Evolutionary conservation across 2,113 vertebrate genomes (phyloP).

Genomic region (Tricholaema leucomelas): DNA sequence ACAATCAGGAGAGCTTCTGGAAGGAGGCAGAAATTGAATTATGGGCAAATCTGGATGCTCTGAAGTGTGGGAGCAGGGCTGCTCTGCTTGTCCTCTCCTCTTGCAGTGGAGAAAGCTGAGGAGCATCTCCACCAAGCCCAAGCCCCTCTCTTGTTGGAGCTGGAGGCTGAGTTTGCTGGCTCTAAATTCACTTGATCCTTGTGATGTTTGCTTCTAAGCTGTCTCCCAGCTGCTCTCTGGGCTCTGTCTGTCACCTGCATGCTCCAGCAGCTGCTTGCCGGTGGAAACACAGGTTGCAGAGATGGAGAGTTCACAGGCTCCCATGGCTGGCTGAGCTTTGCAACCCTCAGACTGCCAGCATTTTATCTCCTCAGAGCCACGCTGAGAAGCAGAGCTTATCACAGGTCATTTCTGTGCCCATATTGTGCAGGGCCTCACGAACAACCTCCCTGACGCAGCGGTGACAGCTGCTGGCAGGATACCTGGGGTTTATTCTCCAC

Average conservation of each 20-base stretch:
- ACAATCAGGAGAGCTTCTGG: background rate
- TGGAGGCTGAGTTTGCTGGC: background rate
- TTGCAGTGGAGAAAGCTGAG: background rate
- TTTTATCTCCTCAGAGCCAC: fast-evolving
- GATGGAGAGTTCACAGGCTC: fast-evolving
- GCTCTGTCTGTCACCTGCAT: background rate
- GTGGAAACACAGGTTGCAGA: background rate
- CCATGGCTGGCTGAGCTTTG: background rate
- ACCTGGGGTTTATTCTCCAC: slow-evolving; percentile 22
- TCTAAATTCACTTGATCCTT: background rate
- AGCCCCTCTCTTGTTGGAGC: background rate
- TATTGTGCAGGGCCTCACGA: background rate
- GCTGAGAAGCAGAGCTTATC: background rate
- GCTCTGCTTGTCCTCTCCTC: fast-evolving
- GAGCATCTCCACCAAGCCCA: background rate
- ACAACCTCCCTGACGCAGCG: background rate
- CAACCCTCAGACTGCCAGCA: background rate
- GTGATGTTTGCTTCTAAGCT: background rate
- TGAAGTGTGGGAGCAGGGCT: background rate
- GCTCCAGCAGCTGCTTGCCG: background rate
- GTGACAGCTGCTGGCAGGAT: background rate
- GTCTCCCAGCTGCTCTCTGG: background rate
- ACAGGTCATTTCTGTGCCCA: background rate
- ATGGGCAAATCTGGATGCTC: background rate
- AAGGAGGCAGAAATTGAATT: background rate